These are phyloP conservation scores for Ceuthmochares aereus DNA, from an alignment of 2,113 vertebrate genomes.

Conservation along the genomic window DNA sequence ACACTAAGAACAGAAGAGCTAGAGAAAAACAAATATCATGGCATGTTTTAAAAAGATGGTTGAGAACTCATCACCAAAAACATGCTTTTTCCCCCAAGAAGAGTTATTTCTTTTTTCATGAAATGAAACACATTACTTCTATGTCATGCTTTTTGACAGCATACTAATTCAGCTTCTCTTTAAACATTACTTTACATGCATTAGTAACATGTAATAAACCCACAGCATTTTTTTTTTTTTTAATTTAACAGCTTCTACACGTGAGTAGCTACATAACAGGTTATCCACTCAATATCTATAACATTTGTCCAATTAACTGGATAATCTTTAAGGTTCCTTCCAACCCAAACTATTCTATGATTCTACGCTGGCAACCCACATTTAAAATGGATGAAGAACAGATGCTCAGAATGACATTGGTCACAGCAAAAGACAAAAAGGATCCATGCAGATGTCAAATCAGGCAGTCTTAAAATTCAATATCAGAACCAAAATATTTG, in stretches of 20 bases:
- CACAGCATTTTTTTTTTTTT: not conserved
- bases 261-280: not conserved
- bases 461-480: not conserved
- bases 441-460: not conserved
- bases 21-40: not conserved
- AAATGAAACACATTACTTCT: not conserved
- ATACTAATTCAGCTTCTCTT: not conserved
- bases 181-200: not conserved
- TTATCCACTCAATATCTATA: not conserved
- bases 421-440: not conserved
- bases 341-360: too few species aligned
- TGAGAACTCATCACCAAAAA: not conserved
- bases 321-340: too few species aligned
- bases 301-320: not conserved
- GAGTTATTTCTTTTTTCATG: not conserved
- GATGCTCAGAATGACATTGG: not conserved
- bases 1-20: not conserved
- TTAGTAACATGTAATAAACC: not conserved
- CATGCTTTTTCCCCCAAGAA: rapidly evolving
- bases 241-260: not conserved
- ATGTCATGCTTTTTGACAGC: not conserved
- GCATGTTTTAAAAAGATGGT: not conserved
- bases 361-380: not conserved
- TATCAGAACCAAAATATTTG: not conserved
- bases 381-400: not conserved